These are phyloP conservation scores for Neoaliturus tenellus DNA, from an alignment of 2,888 invertebrate species.

Conservation along the genomic window DNA sequence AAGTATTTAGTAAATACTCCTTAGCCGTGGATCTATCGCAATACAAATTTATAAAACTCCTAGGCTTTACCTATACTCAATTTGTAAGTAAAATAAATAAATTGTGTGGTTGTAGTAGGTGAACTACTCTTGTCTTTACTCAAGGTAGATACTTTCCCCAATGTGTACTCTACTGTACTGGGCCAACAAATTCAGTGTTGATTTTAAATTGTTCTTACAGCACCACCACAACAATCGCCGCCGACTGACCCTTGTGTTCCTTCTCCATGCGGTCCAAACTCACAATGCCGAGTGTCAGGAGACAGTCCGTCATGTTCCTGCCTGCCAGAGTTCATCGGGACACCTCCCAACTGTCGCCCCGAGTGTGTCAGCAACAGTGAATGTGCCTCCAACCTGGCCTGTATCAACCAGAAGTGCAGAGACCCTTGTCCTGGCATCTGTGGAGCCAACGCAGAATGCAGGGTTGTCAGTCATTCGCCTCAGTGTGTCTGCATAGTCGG, in stretches of 20 bases:
- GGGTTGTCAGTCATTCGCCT: constrained; percentile 84
- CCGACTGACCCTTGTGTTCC: constrained; percentile 70
- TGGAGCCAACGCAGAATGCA: constrained; percentile 85
- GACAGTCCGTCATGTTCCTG: constrained; percentile 78
- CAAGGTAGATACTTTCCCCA: too few species aligned
- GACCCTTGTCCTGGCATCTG: constrained; percentile 87
- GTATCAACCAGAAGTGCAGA: constrained; percentile 83
- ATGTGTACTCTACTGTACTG: too few species aligned
- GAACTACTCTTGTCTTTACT: too few species aligned
- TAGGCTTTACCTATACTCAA: too few species aligned
- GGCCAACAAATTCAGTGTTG: too few species aligned
- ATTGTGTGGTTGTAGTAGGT: too few species aligned
- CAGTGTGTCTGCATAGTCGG: constrained; percentile 81
- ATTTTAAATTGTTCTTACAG: too few species aligned
- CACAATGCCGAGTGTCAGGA: constrained; percentile 69
- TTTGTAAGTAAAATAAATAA: too few species aligned
- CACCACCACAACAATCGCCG: constrained; percentile 63
- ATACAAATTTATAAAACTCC: too few species aligned
- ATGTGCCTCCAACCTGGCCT: constrained; percentile 82
- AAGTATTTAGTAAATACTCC: too few species aligned
- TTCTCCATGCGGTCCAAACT: constrained; percentile 71
- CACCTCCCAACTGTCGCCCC: constrained; percentile 79
- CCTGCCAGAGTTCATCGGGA: constrained; percentile 81
- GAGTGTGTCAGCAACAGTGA: constrained; percentile 85
- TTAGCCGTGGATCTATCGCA: too few species aligned